These are phyloP conservation scores for Noctilio leporinus DNA, from an alignment of 2,113 vertebrate species.

Conservation along the genomic window DNA sequence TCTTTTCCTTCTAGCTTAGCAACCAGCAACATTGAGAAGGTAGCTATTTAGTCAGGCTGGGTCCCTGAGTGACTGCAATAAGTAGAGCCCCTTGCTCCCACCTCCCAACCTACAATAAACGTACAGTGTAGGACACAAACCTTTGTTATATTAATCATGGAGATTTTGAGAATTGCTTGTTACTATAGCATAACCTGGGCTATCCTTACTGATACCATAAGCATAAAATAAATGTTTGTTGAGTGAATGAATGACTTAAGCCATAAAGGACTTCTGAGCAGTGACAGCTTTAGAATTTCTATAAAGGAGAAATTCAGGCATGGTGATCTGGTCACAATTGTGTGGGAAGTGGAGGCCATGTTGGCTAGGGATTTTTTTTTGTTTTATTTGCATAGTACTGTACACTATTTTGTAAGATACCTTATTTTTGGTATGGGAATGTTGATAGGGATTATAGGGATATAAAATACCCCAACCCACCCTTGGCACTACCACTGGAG, in stretches of 20 bases:
- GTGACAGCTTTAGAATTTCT: not conserved
- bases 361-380: not conserved
- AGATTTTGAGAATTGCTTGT: not conserved
- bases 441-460: not conserved
- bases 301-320: not conserved
- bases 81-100: not conserved
- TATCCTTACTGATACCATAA: not conserved
- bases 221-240: not conserved
- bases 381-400: not conserved
- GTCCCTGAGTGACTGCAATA: not conserved
- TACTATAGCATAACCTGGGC: not conserved
- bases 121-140: not conserved
- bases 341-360: not conserved
- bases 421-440: not conserved
- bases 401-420: not conserved
- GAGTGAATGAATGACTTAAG: not conserved
- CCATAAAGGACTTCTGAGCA: not conserved
- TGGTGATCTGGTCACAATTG: not conserved
- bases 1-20: constrained; percentile 11
- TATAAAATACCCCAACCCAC: not conserved
- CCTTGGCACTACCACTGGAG: not conserved
- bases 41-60: not conserved
- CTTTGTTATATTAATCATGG: not conserved
- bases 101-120: not conserved
- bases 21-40: not conserved